phyloP scores from a whole-genome alignment of 2,797 vertebrate genomes.

The Decapterus maruadsi region DNA sequence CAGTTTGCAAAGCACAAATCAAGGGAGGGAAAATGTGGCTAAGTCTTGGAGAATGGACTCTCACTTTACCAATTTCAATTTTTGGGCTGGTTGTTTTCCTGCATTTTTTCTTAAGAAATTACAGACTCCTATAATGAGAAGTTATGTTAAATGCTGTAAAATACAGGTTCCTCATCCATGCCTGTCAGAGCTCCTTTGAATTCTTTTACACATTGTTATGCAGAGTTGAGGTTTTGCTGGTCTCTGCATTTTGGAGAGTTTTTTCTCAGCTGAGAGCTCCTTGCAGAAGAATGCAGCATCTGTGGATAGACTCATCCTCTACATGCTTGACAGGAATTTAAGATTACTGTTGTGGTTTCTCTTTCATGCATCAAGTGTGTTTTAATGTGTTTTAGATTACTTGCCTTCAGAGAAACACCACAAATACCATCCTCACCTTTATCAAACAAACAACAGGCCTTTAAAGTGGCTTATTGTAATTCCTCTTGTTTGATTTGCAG shows the following conservation, averaged over 20 bases:
- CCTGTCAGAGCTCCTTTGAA: conserved; percentile 78
- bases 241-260: conserved; percentile 66
- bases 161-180: conserved; percentile 82
- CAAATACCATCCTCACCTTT: conserved; percentile 49
- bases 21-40: conserved; percentile 56
- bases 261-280: conserved; percentile 60
- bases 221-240: conserved; percentile 81
- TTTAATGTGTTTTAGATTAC: conserved; percentile 68
- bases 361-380: conserved; percentile 57
- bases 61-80: conserved; percentile 69
- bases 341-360: conserved; percentile 67
- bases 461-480: conserved; percentile 23
- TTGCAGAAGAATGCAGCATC: conserved; percentile 57
- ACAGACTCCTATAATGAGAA: conserved; percentile 85
- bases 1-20: conserved; percentile 49
- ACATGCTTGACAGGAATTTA: conserved; percentile 43
- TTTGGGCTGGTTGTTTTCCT: conserved; percentile 78
- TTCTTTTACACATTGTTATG: conserved; percentile 86
- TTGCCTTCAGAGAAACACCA: conserved; percentile 50
- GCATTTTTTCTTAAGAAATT: conserved; percentile 78
- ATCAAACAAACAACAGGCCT: conserved; percentile 33
- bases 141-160: conserved; percentile 88
- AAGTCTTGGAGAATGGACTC: conserved; percentile 62
- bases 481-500: conserved; percentile 18
- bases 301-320: conserved; percentile 49